Base-by-base conservation (phyloP, 1,140 invertebrate species). In the Aplysia californica region DNA sequence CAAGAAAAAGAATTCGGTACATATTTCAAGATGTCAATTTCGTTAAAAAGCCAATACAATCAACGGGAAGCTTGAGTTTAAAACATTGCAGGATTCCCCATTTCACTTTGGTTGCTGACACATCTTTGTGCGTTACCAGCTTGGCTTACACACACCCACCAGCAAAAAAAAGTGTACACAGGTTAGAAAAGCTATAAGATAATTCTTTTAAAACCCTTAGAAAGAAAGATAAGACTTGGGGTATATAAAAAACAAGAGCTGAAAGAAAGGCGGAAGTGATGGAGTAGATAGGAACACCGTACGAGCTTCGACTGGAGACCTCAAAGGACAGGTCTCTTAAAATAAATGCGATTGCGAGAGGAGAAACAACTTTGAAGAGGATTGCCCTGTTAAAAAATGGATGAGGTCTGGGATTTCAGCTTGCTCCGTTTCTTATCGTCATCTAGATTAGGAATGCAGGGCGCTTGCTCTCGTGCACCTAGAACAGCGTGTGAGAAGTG, bases 81-180 rank as follows among this genome's bases (percentile, higher is more conserved):
- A n/a, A n/a, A n/a, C n/a, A n/a, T n/a, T n/a, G n/a, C n/a, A n/a
- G n/a, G n/a, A n/a, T n/a, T n/a, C n/a, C n/a, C n/a, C n/a, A n/a
- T n/a, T n/a, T n/a, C n/a, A n/a, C n/a, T n/a, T n/a, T n/a, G n/a
- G n/a, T n/a, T n/a, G n/a, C n/a, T n/a, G n/a, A n/a, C n/a, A n/a
- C n/a, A n/a, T 69, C 71, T 70, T 65, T 58, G 33, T 64, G 58
- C 78, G 68, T 73, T 75, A 65, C 3, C 33, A 20, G 10, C 1
- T 36, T 65, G 31, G 61, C n/a, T 23, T 21, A 20, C 59, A 15
- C 36, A 36, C 2, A 36, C 4, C 21, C 39, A 5, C 29, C 33
- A 35, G 21, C 3, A 33, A 33, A 3, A 1, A 36, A 33, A 36
- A 33, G 39, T 35, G 61, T 1, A 20, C 33, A 65, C 23, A 21